Percentiles rank a stretch among this genome's conserved stretches.
These are phyloP conservation scores for Orycteropus afer DNA, from an alignment of 2,113 vertebrate genomes.

Conservation along the genomic window DNA sequence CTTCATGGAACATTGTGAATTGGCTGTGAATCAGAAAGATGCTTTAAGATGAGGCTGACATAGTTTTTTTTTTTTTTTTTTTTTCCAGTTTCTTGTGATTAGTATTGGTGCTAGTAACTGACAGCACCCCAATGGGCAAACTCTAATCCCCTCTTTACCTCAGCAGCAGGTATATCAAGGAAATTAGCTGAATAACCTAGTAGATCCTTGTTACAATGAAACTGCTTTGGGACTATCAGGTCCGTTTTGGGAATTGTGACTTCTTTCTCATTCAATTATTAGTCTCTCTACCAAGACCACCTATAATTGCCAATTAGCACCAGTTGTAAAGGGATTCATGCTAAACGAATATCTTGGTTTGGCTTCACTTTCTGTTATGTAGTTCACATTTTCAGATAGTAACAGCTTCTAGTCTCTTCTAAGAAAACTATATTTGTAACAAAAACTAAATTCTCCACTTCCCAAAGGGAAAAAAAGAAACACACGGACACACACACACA, in stretches of 20 bases:
- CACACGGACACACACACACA: background rate
- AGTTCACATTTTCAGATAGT: conserved; percentile 24
- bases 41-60: conserved; percentile 57
- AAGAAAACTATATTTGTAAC: background rate
- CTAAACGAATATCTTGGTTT: conserved; percentile 28
- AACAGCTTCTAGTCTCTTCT: conserved; percentile 25
- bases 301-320: conserved; percentile 64
- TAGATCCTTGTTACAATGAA: background rate
- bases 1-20: conserved; percentile 73
- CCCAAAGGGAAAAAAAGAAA: background rate
- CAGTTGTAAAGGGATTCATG: conserved; percentile 55
- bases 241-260: conserved; percentile 47
- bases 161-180: background rate
- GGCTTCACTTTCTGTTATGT: background rate
- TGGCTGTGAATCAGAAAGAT: conserved; percentile 68
- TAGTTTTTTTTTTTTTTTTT: conserved; percentile 45
- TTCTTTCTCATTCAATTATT: conserved; percentile 63
- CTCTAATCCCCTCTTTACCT: background rate
- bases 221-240: background rate
- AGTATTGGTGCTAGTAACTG: conserved; percentile 3
- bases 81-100: conserved; percentile 4
- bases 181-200: background rate
- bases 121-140: background rate
- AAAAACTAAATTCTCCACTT: background rate
- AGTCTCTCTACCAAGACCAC: conserved; percentile 68